Percentiles rank a stretch among this genome's conserved stretches.
Conservation (phyloP, 2,888 invertebrate species). For the Oxytorus armatus region DNA sequence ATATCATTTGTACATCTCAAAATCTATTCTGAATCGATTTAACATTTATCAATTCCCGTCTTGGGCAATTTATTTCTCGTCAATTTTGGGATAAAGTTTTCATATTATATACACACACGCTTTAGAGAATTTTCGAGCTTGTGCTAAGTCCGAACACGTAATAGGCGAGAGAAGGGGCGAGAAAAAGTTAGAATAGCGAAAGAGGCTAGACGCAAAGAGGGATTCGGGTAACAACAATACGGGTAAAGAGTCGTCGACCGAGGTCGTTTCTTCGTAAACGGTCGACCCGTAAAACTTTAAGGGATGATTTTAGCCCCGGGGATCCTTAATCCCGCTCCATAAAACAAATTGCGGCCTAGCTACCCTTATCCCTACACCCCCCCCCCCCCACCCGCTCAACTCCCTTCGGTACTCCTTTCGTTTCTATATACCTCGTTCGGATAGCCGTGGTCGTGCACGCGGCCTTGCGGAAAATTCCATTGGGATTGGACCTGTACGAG, state of each 20-base stretch:
- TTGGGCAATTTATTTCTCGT: not conserved
- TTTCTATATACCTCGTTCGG: conserved; percentile 7
- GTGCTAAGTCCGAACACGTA: conserved; percentile 17
- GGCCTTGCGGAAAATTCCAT: conserved; percentile 54
- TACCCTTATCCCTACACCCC: conserved; percentile 11
- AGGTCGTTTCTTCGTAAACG: conserved; percentile 62
- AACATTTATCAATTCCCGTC: not conserved
- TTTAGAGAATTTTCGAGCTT: conserved; percentile 2
- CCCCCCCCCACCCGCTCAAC: not conserved
- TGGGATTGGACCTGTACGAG: conserved; percentile 46
- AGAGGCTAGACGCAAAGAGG: conserved; percentile 5
- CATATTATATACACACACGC: not conserved
- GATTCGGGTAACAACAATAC: conserved; percentile 47
- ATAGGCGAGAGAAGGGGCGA: not conserved
- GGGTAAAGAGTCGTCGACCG: conserved; percentile 58
- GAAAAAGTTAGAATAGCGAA: conserved; percentile 12
- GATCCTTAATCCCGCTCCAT: conserved; percentile 63
- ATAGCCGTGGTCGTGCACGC: conserved; percentile 16
- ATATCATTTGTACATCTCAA: not conserved
- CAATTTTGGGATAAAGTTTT: too few species aligned
- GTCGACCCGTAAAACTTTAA: conserved; percentile 65
- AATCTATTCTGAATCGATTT: not conserved
- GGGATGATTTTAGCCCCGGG: conserved; percentile 62
- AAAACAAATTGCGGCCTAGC: conserved; percentile 65
- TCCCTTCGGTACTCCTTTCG: not conserved